phyloP scores from a whole-genome alignment of 2,888 invertebrate species.

The Aphidoletes aphidimyza region DNA sequence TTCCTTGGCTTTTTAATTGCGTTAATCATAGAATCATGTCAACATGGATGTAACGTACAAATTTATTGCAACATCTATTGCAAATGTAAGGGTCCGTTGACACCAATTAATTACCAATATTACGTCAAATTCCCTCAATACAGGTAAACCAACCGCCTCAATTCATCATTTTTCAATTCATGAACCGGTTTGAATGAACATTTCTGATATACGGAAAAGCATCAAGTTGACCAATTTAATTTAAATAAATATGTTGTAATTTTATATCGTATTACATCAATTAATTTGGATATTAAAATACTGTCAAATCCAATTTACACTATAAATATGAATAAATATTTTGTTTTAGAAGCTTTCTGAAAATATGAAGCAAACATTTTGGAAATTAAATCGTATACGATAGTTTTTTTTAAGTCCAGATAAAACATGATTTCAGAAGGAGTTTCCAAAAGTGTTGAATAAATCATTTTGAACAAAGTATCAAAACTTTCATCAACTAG shows the following conservation, averaged over 20 bases:
- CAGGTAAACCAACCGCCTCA: neutral
- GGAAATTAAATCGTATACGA: too few species aligned
- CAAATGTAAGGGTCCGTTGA: neutral
- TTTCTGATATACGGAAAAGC: neutral
- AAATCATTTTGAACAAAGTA: too few species aligned
- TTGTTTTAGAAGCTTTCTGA: too few species aligned
- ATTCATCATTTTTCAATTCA: neutral
- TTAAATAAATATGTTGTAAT: neutral
- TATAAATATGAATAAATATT: neutral
- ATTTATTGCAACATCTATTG: neutral
- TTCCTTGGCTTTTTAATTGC: neutral
- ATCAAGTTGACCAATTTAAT: neutral
- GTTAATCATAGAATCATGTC: conserved; percentile 19
- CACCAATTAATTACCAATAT: neutral
- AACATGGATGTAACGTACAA: neutral
- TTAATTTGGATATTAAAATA: neutral
- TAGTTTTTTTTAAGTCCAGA: too few species aligned
- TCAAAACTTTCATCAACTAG: too few species aligned
- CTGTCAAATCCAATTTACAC: neutral
- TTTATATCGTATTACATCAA: neutral
- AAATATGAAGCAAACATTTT: too few species aligned
- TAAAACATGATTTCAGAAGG: too few species aligned
- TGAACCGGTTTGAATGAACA: neutral
- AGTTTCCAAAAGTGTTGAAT: too few species aligned
- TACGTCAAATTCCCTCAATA: neutral